Evolutionary conservation across 2,113 vertebrate genomes (phyloP).

Genomic region (Thinocorus orbignyianus): DNA sequence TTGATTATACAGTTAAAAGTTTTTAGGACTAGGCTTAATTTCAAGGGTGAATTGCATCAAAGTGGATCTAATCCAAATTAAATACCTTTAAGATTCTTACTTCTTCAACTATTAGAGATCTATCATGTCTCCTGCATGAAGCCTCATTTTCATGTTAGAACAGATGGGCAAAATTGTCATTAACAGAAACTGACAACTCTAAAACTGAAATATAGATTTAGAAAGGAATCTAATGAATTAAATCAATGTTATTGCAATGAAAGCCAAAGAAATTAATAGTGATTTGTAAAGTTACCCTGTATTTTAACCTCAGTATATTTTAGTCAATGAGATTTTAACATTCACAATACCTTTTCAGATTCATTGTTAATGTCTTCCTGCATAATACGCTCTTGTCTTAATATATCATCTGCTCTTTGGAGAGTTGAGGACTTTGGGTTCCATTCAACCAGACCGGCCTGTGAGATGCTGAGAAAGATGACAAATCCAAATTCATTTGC

Average conservation of each 20-base stretch:
- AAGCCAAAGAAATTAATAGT: conserved; percentile 85
- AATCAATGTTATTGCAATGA: conserved; percentile 87
- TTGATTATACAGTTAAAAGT: conserved; percentile 51
- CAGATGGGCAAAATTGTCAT: conserved; percentile 88
- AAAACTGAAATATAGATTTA: conserved; percentile 88
- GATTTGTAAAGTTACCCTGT: conserved; percentile 83
- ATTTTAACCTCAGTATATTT: conserved; percentile 83
- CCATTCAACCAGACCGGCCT: neutral
- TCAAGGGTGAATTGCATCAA: conserved; percentile 50
- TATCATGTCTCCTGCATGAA: conserved; percentile 75
- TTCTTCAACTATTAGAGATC: conserved; percentile 76
- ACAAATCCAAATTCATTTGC: neutral
- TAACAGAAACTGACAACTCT: conserved; percentile 87
- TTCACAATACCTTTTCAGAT: conserved; percentile 69
- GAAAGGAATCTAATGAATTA: conserved; percentile 86
- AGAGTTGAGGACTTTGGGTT: neutral
- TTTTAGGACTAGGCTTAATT: conserved; percentile 49
- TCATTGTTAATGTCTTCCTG: conserved; percentile 63
- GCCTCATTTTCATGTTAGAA: conserved; percentile 80
- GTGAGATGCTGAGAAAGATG: neutral
- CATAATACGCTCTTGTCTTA: conserved; percentile 57
- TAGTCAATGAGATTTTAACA: conserved; percentile 68
- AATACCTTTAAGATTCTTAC: conserved; percentile 80
- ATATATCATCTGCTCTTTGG: conserved; percentile 56
- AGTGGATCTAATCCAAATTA: conserved; percentile 66